These are phyloP conservation scores for Acestrorhynchus altus DNA, from an alignment of 2,797 vertebrate species.

Conservation along the genomic window DNA sequence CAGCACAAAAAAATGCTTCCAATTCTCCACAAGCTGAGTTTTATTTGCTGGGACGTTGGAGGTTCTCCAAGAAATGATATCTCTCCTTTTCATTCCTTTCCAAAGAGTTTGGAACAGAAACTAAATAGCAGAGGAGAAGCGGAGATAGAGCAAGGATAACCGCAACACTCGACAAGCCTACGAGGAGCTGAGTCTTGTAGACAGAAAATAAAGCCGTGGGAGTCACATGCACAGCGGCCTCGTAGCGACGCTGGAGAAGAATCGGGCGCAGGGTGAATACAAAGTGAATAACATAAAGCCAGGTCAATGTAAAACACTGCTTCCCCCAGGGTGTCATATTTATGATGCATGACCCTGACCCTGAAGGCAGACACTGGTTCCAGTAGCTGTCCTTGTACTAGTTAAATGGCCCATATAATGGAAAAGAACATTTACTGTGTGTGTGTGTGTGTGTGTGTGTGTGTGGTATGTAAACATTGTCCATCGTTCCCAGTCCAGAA, in stretches of 20 bases:
- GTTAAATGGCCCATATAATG: no score
- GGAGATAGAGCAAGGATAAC: conserved; percentile 1
- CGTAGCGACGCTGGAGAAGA: not conserved
- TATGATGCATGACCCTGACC: conserved; percentile 3
- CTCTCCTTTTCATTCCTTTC: conserved; percentile 9
- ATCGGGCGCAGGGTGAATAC: not conserved
- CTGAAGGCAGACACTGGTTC: not conserved
- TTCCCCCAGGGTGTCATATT: not conserved
- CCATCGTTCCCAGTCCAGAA: no score
- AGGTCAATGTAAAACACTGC: not conserved
- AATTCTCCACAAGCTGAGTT: not conserved
- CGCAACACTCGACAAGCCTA: not conserved
- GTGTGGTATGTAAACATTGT: no score
- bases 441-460: no score
- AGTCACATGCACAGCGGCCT: conserved; percentile 2
- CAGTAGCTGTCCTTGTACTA: not conserved
- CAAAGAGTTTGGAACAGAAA: not conserved
- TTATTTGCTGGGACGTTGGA: conserved; percentile 20
- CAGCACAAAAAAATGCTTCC: conserved; percentile 5
- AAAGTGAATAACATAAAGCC: conserved; percentile 3
- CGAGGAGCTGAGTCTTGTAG: not conserved
- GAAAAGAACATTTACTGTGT: not conserved
- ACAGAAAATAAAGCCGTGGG: conserved; percentile 14
- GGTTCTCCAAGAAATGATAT: conserved; percentile 4
- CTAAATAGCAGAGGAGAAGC: not conserved